These are phyloP conservation scores for Zaprionus lachaisei DNA, from an alignment of 1,140 invertebrate species.

Conservation along the genomic window DNA sequence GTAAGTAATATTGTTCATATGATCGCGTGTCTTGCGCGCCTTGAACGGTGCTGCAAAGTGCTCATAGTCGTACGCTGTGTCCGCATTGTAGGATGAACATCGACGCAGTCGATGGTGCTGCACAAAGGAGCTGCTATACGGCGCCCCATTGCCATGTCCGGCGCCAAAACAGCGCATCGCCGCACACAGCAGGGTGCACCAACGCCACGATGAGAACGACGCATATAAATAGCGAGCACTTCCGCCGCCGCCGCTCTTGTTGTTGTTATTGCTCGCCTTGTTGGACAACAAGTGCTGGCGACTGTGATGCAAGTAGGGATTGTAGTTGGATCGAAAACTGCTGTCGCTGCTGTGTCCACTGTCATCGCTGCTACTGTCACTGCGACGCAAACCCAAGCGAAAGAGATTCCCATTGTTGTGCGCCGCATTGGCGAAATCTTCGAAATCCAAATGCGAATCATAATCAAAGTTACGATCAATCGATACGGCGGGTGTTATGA, in stretches of 20 bases:
- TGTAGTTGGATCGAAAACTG: constrained; percentile 80
- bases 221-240: constrained; percentile 67
- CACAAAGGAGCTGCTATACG: constrained; percentile 72
- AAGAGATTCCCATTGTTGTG: constrained; percentile 81
- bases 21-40: constrained; percentile 78
- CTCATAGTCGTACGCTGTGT: constrained; percentile 73
- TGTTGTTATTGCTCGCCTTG: constrained; percentile 27
- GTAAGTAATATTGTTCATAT: constrained; percentile 83
- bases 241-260: constrained; percentile 6
- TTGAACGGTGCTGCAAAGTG: constrained; percentile 80
- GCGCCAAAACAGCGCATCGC: constrained; percentile 84
- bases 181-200: constrained; percentile 80
- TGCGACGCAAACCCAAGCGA: constrained; percentile 68
- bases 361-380: constrained; percentile 71
- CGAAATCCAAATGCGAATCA: constrained; percentile 72
- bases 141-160: constrained; percentile 63
- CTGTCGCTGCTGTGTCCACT: constrained; percentile 74
- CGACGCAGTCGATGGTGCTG: constrained; percentile 70
- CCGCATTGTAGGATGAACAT: constrained; percentile 77
- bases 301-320: constrained; percentile 80
- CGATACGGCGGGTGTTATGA: constrained; percentile 83
- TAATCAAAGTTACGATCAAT: constrained; percentile 82
- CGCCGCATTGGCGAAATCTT: constrained; percentile 73
- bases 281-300: constrained; percentile 78
- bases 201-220: constrained; percentile 81